Percentiles rank a stretch among this genome's conserved stretches.
Conservation (phyloP, 1,140 invertebrate species). For the Lerema accius region DNA sequence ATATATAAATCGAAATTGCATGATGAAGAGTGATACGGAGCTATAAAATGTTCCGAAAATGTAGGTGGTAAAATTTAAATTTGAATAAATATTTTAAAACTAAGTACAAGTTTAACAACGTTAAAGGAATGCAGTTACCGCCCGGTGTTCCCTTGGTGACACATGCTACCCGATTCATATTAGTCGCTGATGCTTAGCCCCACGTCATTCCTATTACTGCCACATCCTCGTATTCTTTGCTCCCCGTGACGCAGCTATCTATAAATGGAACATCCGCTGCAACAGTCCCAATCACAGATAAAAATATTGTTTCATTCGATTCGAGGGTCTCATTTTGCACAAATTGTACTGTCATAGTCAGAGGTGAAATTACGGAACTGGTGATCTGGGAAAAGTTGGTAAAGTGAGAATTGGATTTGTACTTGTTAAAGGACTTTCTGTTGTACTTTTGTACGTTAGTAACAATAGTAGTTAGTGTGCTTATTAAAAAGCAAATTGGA, state of each 20-base stretch:
- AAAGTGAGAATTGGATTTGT: background rate
- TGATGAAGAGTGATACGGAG: background rate
- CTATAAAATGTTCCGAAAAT: background rate
- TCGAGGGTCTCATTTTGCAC: constrained; percentile 1
- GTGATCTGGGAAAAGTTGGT: background rate
- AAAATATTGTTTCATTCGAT: constrained; percentile 3
- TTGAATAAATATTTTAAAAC: too few species aligned
- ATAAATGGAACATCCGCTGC: constrained; percentile 5
- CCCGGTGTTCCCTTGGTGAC: too few species aligned
- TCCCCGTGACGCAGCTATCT: background rate
- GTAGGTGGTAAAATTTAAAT: background rate
- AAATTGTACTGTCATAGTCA: constrained; percentile 1
- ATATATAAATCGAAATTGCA: constrained; percentile 12
- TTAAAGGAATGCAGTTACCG: too few species aligned
- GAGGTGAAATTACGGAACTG: background rate
- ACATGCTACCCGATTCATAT: too few species aligned
- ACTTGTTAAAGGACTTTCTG: background rate
- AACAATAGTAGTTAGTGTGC: too few species aligned
- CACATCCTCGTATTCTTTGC: background rate
- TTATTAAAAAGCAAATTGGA: too few species aligned
- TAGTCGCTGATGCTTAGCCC: too few species aligned
- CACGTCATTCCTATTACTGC: too few species aligned
- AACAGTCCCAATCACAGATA: constrained; percentile 4
- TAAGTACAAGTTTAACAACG: too few species aligned
- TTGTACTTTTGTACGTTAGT: too few species aligned